Conservation (phyloP, 2,888 invertebrate genomes). For the Parnassius smintheus region DNA sequence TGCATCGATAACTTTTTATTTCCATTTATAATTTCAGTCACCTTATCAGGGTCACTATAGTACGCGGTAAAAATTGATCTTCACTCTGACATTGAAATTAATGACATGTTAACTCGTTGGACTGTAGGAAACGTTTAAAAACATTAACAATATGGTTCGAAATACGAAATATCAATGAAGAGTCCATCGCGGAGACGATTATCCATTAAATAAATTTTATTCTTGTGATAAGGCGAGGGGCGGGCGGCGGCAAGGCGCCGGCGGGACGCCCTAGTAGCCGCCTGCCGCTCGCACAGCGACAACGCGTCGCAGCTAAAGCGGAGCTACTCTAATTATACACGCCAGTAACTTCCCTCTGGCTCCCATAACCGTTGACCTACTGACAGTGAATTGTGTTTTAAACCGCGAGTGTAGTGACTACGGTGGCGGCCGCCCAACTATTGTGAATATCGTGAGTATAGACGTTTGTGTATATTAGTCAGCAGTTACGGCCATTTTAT, state of each 20-base stretch:
- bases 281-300: conserved; percentile 56
- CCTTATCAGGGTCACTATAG: neutral
- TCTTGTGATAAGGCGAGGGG: conserved; percentile 74
- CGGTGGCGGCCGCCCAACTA: conserved; percentile 29
- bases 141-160: conserved; percentile 44
- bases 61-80: neutral
- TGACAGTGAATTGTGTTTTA: conserved; percentile 67
- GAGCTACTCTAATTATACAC: conserved; percentile 66
- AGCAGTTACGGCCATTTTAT: conserved; percentile 74
- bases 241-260: conserved; percentile 70
- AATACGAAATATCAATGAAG: conserved; percentile 66
- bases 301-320: conserved; percentile 50
- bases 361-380: conserved; percentile 55
- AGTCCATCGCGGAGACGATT: conserved; percentile 65
- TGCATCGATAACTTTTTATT: neutral
- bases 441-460: conserved; percentile 50
- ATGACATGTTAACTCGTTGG: neutral
- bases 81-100: no score
- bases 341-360: conserved; percentile 55
- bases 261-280: conserved; percentile 69
- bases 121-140: conserved; percentile 11
- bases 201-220: conserved; percentile 79
- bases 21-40: neutral
- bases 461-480: conserved; percentile 55
- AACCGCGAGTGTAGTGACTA: conserved; percentile 46